Base-by-base conservation (phyloP, 2,888 invertebrate genomes). In the Conchocele bisecta region DNA sequence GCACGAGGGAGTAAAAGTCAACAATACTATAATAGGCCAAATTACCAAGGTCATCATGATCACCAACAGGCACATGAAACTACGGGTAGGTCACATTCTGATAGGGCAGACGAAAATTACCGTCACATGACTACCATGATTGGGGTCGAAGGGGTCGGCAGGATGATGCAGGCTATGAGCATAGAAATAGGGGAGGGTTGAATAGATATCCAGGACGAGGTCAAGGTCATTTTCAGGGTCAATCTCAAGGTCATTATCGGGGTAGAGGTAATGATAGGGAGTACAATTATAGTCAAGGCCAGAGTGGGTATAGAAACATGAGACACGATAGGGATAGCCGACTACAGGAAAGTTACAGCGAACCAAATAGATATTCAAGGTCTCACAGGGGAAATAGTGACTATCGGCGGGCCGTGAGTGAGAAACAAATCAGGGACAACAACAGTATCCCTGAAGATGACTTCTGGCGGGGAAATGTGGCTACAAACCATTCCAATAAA, bases 141-240 rank as follows among this genome's bases (percentile, higher is more conserved):
- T 51, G 63, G 29, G 66, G 54, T 26, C 35, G 33, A 7, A 42
- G 46, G 39, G 37, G 64, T 29, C 57, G 54, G 22, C 42, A 41
- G n/a, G 42, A 48, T 58, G 41, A 50, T 37, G 57, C 44, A 48
- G 63, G 57, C 29, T 50, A 37, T 28, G 44, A 31, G 42, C 24
- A 29, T 35, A 61, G 28, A 51, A 51, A 46, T 35, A 61, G 61
- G 39, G 66, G 17, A 15, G 51, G n/a, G n/a, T n/a, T n/a, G n/a
- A n/a, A n/a, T n/a, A n/a, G n/a, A n/a, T n/a, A n/a, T n/a, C n/a
- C n/a, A n/a, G n/a, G n/a, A n/a, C n/a, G n/a, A 31, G 24, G 48
- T 37, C 7, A 56, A 20, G n/a, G 24, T 29, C 28, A 35, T 22
- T 22, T 29, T 17, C 42, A 56, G 44, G 53, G 59, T 24, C 42